Base-by-base conservation (phyloP, 1,140 invertebrate genomes). In the Paramacrobiotus metropolitanus region DNA sequence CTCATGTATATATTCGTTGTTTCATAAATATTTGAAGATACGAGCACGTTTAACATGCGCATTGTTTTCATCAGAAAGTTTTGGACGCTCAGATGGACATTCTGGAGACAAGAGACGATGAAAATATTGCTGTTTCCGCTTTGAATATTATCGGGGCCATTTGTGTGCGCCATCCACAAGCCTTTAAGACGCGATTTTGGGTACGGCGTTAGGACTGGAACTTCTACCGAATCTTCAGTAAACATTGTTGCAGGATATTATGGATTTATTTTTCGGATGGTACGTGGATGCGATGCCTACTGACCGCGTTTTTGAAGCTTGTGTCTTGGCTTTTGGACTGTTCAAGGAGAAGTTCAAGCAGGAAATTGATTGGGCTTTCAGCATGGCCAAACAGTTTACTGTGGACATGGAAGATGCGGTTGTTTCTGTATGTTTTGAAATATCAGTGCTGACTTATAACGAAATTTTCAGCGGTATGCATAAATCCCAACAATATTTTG, bases 81-180 rank as follows among this genome's bases (percentile, higher is more conserved):
- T 55, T 55, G 48, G 48, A 55, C 48, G 48, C 48, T 24, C 48
- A 55, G 24, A 55, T 55, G 48, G 48, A 55, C 15, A 55, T 55
- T 55, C 48, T 55, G 48, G 48, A 55, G 24, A 55, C 48, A 4
- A 15, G 48, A 28, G 28, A 24, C 24, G 48, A 55, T 15, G 48
- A 55, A 55, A 24, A 55, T 28, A 55, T 24, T 20, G 48, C 48
- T 9, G 28, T 24, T 20, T 20, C 48, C 15, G 48, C 48, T 9
- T 9, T 55, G 4, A 24, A 55, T 24, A 55, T 55, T 24, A 55
- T 55, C 48, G 48, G 48, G 15, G 24, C 28, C 15, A 55, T 55
- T 24, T 20, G 48, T 24, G 15, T 55, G 48, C 15, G 48, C 15
- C 48, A 55, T 55, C 48, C 48, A 9, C 48, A 55, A 28, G 48